Base-by-base conservation (phyloP, 1,140 invertebrate genomes). In the Drosophila guanche region DNA sequence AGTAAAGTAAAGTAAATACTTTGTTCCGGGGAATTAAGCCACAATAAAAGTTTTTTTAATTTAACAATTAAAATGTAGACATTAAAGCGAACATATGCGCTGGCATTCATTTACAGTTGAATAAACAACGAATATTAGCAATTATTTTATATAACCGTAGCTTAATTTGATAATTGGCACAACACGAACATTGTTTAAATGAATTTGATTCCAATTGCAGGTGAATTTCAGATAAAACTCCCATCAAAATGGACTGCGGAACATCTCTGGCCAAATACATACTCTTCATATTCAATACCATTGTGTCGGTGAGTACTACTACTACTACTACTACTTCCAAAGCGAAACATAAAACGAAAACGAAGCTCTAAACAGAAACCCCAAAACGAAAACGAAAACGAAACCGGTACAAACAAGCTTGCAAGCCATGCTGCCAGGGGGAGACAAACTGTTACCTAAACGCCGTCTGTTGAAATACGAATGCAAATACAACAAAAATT, bases 201-300 rank as follows among this genome's bases (percentile, higher is more conserved):
- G 10, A 8, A 22, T 48, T 41, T 55, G 43, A 42, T 57, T 46
- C 40, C 47, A 53, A 16, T 40, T 37, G 23, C 40, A 61, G 58
- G 14, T 33, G 37, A 46, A 0, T 56, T 56, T 37, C 65, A 85
- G 65, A 59, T n/a, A 62, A 62, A 46, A 55, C 12, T 53, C n/a
- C 25, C 52, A 20, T 47, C 76, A 90, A 71, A 52, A 91, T 91
- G 93, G 95, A 95, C 90, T 95, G 95, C 85, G 95, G 94, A 89
- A 95, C 95, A 92, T 93, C 94, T 91, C 94, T 95, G 92, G 94
- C 96, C 76, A 97, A 97, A 93, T 96, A 96, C 92, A 92, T 97
- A 76, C 93, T 97, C 58, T 97, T 96, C 90, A 93, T 95, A 88
- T 96, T 97, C 93, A 97, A 97, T 92, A 93, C 97, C 76, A 89